Conservation (phyloP, 2,113 vertebrate genomes). For the Marmota monax region DNA sequence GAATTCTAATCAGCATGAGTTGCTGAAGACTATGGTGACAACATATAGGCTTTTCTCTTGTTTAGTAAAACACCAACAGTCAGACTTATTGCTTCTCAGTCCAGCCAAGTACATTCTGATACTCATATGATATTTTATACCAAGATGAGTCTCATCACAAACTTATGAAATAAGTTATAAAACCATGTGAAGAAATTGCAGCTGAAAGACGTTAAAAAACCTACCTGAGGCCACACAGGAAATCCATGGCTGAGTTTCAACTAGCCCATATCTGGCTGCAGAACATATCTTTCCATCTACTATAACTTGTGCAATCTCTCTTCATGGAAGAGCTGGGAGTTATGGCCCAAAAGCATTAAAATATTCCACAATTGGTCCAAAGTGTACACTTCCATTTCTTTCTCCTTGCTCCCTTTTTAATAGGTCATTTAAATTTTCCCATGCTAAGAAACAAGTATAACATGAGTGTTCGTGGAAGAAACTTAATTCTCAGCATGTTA, state of each 20-base stretch:
- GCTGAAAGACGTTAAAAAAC: not conserved
- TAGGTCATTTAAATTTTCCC: not conserved
- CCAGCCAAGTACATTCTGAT: not conserved
- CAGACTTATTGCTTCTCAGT: not conserved
- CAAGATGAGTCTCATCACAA: not conserved
- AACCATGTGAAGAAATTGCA: not conserved
- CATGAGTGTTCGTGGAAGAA: not conserved
- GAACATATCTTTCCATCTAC: not conserved
- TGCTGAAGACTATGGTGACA: not conserved
- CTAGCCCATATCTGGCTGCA: not conserved
- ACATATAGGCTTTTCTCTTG: not conserved
- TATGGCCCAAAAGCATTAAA: not conserved
- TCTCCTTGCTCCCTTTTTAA: not conserved
- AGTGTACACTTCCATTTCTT: not conserved
- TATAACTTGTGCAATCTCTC: not conserved
- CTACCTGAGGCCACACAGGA: not conserved
- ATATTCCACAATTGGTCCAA: not conserved
- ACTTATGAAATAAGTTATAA: not conserved
- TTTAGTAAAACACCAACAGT: not conserved
- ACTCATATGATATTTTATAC: not conserved
- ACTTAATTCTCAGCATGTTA: conserved; percentile 31
- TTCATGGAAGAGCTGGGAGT: not conserved
- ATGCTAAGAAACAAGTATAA: not conserved
- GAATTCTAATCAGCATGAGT: not conserved
- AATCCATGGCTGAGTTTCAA: not conserved